A percentile compares a stretch with the other conserved stretches of the same genome.
Conservation (phyloP, 2,797 vertebrate species). For the Dicrostonyx torquatus region DNA sequence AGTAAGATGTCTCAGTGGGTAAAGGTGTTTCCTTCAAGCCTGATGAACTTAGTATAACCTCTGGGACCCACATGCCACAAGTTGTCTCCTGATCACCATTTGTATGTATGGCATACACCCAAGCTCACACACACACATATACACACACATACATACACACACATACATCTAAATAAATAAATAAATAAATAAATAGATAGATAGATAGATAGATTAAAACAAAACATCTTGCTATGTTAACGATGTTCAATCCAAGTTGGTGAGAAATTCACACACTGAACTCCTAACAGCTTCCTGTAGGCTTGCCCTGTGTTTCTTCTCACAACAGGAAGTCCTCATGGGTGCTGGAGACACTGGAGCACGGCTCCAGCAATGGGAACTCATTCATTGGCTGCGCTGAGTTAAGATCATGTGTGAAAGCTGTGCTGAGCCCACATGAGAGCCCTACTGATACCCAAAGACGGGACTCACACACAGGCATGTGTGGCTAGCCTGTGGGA, state of each 20-base stretch:
- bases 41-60: neutral
- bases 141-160: neutral
- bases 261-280: neutral
- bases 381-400: neutral
- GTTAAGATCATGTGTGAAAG: rapidly evolving
- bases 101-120: too few species aligned
- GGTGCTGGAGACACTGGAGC: neutral
- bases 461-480: rapidly evolving
- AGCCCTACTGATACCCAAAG: neutral
- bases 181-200: neutral
- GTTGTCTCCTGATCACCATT: neutral
- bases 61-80: neutral
- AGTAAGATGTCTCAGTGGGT: neutral
- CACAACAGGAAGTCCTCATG: neutral
- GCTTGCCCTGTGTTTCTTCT: neutral
- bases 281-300: neutral
- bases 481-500: neutral
- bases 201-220: neutral
- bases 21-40: neutral
- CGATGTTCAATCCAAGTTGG: neutral
- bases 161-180: neutral
- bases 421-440: neutral
- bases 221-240: neutral
- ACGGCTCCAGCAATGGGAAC: neutral
- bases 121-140: neutral